A percentile compares a stretch with the other conserved stretches of the same genome.
Evolutionary conservation across 2,888 invertebrate species (phyloP).

Genomic region (Caenorhabditis sp.): DNA sequence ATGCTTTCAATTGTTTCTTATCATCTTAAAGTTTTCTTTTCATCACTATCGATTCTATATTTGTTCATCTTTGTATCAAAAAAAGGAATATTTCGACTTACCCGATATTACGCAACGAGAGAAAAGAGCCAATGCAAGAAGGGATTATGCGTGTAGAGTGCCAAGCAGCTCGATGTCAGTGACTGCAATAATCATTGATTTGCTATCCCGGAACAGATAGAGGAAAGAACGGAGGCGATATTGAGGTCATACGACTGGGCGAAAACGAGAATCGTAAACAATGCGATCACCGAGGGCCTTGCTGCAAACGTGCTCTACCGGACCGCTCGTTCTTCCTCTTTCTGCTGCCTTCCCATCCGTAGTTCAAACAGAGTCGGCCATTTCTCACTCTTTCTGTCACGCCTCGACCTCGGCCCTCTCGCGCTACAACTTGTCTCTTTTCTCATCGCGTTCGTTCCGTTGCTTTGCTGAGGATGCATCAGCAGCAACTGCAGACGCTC

Average conservation of each 20-base stretch:
- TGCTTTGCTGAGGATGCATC: slow-evolving; percentile 32
- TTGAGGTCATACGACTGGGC: slow-evolving; percentile 42
- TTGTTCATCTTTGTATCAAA: not conserved
- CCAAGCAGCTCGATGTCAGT: not conserved
- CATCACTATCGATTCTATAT: no score
- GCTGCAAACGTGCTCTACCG: slow-evolving; percentile 56
- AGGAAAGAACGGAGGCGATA: slow-evolving; percentile 31
- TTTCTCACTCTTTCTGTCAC: slow-evolving; percentile 64
- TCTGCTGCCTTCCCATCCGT: slow-evolving; percentile 40
- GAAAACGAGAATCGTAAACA: slow-evolving; percentile 46
- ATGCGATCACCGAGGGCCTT: not conserved
- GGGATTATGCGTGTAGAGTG: not conserved
- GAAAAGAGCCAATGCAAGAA: not conserved
- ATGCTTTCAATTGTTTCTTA: not conserved
- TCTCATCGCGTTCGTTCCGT: slow-evolving; percentile 48
- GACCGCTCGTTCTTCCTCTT: slow-evolving; percentile 21
- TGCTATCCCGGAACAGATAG: slow-evolving; percentile 22
- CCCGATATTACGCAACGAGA: slow-evolving; percentile 6
- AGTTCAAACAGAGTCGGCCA: slow-evolving; percentile 57
- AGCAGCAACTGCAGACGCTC: slow-evolving; percentile 24
- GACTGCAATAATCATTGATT: slow-evolving; percentile 26
- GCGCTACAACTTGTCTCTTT: slow-evolving; percentile 55
- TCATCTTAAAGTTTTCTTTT: not conserved
- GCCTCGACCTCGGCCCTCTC: slow-evolving; percentile 55
- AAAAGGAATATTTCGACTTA: slow-evolving; percentile 5